phyloP scores from a whole-genome alignment of 2,888 invertebrate species.

The Machimus rusticus region DNA sequence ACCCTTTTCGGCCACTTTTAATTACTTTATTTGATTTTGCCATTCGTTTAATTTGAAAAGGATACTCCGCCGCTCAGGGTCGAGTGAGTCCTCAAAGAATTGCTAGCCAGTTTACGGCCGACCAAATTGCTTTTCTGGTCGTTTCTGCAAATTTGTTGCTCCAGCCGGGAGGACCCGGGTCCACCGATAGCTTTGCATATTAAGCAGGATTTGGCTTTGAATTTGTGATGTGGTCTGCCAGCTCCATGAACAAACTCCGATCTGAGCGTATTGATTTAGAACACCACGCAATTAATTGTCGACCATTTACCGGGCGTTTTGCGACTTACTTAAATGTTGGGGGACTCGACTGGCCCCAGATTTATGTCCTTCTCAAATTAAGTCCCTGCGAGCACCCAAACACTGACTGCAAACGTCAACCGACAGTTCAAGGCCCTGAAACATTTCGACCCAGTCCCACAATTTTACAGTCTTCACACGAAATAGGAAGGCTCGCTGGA shows the following conservation, averaged over 20 bases:
- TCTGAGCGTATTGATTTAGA: conserved; percentile 16
- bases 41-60: conserved; percentile 40
- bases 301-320: conserved; percentile 5
- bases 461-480: background rate
- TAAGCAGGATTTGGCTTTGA: conserved; percentile 38
- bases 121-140: conserved; percentile 39
- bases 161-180: background rate
- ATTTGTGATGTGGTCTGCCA: conserved; percentile 31
- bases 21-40: conserved; percentile 41
- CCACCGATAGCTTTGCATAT: conserved; percentile 38
- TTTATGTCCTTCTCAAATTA: background rate
- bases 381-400: background rate
- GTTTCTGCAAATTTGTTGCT: conserved; percentile 37
- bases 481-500: no score
- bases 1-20: conserved; percentile 39
- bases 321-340: background rate
- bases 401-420: background rate
- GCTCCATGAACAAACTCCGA: background rate
- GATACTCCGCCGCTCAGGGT: background rate
- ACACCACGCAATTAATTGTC: conserved; percentile 5
- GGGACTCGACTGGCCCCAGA: background rate
- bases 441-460: background rate
- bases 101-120: conserved; percentile 34
- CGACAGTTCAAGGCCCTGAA: background rate
- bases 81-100: conserved; percentile 35